Evolutionary conservation across 2,888 invertebrate species (phyloP).

Genomic region (Busseola fusca): DNA sequence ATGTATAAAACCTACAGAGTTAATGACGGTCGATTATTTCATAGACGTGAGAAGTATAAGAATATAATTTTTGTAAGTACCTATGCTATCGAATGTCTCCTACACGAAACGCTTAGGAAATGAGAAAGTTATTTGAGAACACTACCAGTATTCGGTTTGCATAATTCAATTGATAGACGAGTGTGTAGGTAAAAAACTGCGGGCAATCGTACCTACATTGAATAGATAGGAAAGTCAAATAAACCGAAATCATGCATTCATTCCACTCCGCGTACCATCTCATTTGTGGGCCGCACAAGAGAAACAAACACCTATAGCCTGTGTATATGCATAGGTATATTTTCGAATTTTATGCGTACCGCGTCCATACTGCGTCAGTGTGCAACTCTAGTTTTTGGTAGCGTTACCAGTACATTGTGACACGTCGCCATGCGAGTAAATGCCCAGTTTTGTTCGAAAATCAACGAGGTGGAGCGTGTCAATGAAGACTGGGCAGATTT

Average conservation of each 20-base stretch:
- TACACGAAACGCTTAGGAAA: background rate
- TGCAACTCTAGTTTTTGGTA: slow-evolving; percentile 77
- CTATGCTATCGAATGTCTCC: background rate
- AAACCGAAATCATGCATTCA: slow-evolving; percentile 81
- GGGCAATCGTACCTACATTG: slow-evolving; percentile 9
- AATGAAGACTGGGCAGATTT: slow-evolving; percentile 59
- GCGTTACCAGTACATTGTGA: slow-evolving; percentile 70
- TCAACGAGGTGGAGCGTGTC: slow-evolving; percentile 65
- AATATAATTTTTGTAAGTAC: background rate
- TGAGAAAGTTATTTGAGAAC: background rate
- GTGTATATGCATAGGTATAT: slow-evolving; percentile 71
- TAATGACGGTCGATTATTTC: background rate
- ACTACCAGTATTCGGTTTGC: background rate
- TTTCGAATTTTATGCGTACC: slow-evolving; percentile 88
- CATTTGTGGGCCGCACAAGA: slow-evolving; percentile 82
- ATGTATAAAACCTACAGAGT: background rate
- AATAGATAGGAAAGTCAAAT: slow-evolving; percentile 70
- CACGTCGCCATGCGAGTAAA: slow-evolving; percentile 65
- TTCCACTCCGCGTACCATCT: slow-evolving; percentile 81
- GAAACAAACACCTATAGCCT: slow-evolving; percentile 73
- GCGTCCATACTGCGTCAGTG: slow-evolving; percentile 72
- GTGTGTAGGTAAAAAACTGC: slow-evolving; percentile 8
- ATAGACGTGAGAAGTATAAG: background rate
- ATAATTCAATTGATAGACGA: background rate
- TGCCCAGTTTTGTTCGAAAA: slow-evolving; percentile 47